These are phyloP conservation scores for Nomia melanderi DNA, from an alignment of 1,140 invertebrate species.

Conservation along the genomic window DNA sequence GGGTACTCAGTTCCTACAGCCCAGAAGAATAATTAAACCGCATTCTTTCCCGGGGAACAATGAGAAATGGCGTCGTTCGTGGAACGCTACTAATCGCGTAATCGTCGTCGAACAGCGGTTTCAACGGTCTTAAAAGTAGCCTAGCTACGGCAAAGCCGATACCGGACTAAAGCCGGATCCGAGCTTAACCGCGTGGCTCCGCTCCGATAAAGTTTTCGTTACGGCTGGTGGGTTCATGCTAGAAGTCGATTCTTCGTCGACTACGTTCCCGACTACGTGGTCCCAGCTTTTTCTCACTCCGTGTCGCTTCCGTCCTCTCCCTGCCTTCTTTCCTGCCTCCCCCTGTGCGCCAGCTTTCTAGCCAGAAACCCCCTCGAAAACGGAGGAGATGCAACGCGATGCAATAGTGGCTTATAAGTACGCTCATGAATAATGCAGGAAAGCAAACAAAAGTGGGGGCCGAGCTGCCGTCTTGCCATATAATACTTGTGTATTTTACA, in stretches of 20 bases:
- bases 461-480: constrained; percentile 57
- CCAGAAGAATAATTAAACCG: neutral
- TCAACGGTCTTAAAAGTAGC: constrained; percentile 39
- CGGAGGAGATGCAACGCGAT: constrained; percentile 55
- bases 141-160: constrained; percentile 40
- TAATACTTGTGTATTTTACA: constrained; percentile 74
- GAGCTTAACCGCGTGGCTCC: constrained; percentile 53
- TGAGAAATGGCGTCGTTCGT: constrained; percentile 20
- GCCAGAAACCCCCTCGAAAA: neutral
- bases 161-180: constrained; percentile 54
- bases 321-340: neutral
- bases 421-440: constrained; percentile 78
- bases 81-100: constrained; percentile 18
- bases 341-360: neutral
- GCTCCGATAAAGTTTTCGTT: constrained; percentile 63
- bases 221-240: constrained; percentile 28
- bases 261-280: constrained; percentile 6
- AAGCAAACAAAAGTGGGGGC: constrained; percentile 71
- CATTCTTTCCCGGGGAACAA: neutral
- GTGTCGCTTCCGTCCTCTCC: neutral
- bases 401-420: constrained; percentile 76
- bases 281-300: neutral
- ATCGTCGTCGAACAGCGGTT: constrained; percentile 46
- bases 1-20: neutral
- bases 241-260: constrained; percentile 61